phyloP scores from a whole-genome alignment of 1,140 invertebrate species.

The Drosophila oshimai region DNA sequence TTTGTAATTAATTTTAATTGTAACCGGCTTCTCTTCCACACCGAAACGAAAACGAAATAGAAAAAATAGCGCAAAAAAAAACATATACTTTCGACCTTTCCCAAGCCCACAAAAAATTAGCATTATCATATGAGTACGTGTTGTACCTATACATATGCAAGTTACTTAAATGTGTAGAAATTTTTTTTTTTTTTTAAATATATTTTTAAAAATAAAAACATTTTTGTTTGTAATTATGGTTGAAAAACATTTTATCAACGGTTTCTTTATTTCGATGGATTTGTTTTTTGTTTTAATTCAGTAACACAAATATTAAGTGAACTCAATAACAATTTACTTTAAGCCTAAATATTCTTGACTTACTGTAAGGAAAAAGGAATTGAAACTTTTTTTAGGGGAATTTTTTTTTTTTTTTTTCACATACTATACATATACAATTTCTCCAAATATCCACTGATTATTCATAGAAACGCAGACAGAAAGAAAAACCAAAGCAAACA shows the following conservation, averaged over 20 bases:
- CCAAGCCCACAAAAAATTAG: constrained; percentile 15
- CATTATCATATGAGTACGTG: not conserved
- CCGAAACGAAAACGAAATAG: constrained; percentile 4
- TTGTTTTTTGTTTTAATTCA: no score
- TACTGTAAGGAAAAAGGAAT: no score
- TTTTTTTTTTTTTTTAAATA: no score
- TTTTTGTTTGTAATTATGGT: no score
- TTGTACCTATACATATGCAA: no score
- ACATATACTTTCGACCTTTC: constrained; percentile 45
- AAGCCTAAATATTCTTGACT: no score
- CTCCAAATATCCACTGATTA: not conserved
- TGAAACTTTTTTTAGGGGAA: not conserved
- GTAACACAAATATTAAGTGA: no score
- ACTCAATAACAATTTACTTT: no score
- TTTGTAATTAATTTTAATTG: constrained; percentile 73
- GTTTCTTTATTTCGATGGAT: no score
- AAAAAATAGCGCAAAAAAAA: constrained; percentile 4
- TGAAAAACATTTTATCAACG: no score
- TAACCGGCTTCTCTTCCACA: constrained; percentile 29
- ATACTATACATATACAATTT: not conserved
- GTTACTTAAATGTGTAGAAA: not conserved
- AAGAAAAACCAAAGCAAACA: not conserved
- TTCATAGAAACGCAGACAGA: not conserved
- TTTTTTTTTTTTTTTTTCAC: no score
- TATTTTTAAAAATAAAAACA: no score